Evolutionary conservation across 2,113 vertebrate genomes (phyloP).

Genomic region (Heptranchias perlo): DNA sequence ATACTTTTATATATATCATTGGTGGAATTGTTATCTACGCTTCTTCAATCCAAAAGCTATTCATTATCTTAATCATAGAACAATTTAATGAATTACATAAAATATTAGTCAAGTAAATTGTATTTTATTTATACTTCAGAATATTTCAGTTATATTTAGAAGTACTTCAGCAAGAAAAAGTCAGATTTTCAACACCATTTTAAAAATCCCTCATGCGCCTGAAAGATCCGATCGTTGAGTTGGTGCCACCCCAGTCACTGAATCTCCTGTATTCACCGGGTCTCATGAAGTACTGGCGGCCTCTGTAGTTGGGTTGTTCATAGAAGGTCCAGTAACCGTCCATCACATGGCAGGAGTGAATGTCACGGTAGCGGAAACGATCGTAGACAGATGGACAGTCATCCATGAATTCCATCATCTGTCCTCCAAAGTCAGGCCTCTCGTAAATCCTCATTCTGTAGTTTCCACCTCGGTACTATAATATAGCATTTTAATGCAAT

Average conservation of each 20-base stretch:
- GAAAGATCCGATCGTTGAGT: background rate
- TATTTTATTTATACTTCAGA: no score
- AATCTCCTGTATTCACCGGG: slow-evolving; percentile 24
- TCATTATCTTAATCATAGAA: no score
- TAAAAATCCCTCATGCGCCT: background rate
- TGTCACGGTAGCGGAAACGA: slow-evolving; percentile 7
- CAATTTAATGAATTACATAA: no score
- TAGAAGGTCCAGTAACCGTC: slow-evolving; percentile 1
- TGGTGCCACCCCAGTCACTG: background rate
- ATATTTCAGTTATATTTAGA: no score
- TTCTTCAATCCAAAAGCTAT: no score
- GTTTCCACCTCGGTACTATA: background rate
- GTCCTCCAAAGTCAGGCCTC: slow-evolving; percentile 22
- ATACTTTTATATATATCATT: no score
- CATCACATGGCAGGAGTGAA: slow-evolving; percentile 22
- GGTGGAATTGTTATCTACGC: no score
- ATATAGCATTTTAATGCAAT: background rate
- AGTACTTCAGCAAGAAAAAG: no score
- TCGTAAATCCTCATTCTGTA: slow-evolving; percentile 20
- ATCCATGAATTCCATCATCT: slow-evolving; percentile 10
- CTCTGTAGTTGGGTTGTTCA: slow-evolving; percentile 21
- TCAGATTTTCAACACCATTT: no score
- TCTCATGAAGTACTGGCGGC: slow-evolving; percentile 19
- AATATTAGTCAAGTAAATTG: no score
- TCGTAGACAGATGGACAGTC: slow-evolving; percentile 9